These are phyloP conservation scores for Branchipolynoe longqiensis DNA, from an alignment of 2,888 invertebrate species.

Conservation along the genomic window DNA sequence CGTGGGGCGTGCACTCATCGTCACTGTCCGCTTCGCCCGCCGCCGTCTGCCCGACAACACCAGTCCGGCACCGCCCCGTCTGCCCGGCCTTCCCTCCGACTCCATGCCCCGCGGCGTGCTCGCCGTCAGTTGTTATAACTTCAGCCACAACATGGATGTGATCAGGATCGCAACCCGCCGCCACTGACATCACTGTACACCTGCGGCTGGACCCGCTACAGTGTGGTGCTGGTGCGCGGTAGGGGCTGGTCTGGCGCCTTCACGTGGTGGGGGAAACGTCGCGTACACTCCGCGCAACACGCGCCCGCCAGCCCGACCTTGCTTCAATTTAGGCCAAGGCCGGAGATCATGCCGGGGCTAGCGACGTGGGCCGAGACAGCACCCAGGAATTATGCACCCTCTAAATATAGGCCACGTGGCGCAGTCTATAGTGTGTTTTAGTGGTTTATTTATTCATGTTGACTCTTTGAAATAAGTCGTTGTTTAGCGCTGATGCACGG, in stretches of 20 bases:
- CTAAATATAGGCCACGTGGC: slow-evolving; percentile 32
- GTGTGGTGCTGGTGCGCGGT: background rate
- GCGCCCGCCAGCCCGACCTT: background rate
- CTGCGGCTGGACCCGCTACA: background rate
- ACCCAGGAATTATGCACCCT: background rate
- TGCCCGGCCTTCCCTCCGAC: background rate
- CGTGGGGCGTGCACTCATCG: background rate
- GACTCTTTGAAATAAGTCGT: too few relatives aligned
- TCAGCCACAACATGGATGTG: background rate
- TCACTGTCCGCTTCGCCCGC: background rate
- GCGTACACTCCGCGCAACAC: background rate
- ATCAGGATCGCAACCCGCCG: background rate
- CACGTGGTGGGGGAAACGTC: background rate
- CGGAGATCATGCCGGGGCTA: background rate
- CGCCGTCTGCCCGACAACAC: background rate
- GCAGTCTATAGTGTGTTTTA: too few relatives aligned
- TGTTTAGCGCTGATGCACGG: too few relatives aligned
- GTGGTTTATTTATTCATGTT: too few relatives aligned
- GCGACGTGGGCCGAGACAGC: background rate
- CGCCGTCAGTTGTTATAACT: background rate
- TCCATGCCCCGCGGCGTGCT: too few relatives aligned
- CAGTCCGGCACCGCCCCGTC: background rate
- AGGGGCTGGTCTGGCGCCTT: background rate
- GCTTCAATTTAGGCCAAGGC: slow-evolving; percentile 26
- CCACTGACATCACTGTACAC: background rate